A percentile compares a stretch with the other conserved stretches of the same genome.
These are phyloP conservation scores for Chinchilla lanigera DNA, from an alignment of 2,113 vertebrate species.

Conservation along the genomic window DNA sequence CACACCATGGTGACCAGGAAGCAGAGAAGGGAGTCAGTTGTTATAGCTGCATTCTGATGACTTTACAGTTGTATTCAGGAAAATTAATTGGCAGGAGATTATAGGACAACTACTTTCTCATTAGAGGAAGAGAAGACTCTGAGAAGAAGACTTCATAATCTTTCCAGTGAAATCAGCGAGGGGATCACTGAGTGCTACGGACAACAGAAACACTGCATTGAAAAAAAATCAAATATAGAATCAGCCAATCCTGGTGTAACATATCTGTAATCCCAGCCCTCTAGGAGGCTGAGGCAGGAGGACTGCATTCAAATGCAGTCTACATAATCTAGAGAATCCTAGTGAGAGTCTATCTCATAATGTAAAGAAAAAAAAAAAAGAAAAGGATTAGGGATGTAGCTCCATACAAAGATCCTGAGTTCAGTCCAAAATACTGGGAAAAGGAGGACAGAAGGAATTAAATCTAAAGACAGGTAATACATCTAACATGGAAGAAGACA, in stretches of 20 bases:
- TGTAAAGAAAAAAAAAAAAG: background rate
- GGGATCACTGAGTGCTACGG: background rate
- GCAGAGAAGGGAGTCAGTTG: background rate
- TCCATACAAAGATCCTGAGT: background rate
- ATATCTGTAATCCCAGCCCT: background rate
- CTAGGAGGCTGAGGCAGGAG: background rate
- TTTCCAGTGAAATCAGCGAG: background rate
- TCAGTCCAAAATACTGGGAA: background rate
- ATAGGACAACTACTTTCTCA: background rate
- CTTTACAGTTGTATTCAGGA: background rate
- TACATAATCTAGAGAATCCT: background rate
- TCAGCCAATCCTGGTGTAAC: background rate
- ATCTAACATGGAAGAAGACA: background rate
- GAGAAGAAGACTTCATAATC: background rate
- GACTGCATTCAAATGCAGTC: background rate
- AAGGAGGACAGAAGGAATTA: background rate
- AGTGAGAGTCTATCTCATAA: background rate
- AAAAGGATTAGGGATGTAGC: background rate
- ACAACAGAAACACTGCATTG: background rate
- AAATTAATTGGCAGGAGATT: background rate
- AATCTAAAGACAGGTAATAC: background rate
- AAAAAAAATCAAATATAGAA: background rate
- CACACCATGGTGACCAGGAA: background rate
- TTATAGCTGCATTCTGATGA: background rate
- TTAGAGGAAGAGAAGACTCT: background rate